These are phyloP conservation scores for Pterocles burchelli DNA, from an alignment of 2,113 vertebrate species.

Conservation along the genomic window DNA sequence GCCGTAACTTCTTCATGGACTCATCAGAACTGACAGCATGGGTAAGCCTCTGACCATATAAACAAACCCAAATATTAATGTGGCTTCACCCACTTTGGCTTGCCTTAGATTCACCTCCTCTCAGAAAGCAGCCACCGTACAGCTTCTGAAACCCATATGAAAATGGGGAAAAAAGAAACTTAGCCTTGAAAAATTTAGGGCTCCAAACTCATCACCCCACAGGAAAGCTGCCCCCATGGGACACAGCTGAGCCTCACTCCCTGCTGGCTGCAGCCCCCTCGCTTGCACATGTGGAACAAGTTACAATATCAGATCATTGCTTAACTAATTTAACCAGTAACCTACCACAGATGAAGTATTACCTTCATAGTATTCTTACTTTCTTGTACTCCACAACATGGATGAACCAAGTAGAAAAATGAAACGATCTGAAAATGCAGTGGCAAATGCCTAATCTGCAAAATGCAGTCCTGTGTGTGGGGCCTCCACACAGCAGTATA, in stretches of 20 bases:
- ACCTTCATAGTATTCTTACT: not conserved
- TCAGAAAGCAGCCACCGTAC: not conserved
- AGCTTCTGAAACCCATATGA: not conserved
- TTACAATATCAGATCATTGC: not conserved
- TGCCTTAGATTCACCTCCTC: not conserved
- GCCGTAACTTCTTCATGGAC: not conserved
- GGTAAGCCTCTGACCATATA: constrained; percentile 43
- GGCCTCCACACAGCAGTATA: not conserved
- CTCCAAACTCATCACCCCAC: not conserved
- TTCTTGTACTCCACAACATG: not conserved
- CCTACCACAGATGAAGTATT: not conserved
- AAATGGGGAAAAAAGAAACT: not conserved
- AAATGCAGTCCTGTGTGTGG: accelerated
- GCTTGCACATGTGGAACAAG: not conserved
- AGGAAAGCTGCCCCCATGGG: not conserved
- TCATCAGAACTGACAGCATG: not conserved
- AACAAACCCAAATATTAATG: not conserved
- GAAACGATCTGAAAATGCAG: not conserved
- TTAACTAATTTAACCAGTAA: not conserved
- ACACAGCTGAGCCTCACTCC: not conserved
- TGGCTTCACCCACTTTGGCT: constrained; percentile 1
- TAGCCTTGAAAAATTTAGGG: not conserved
- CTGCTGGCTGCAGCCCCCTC: not conserved
- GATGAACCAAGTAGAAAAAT: not conserved
- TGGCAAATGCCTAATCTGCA: not conserved